A percentile compares a stretch with the other conserved stretches of the same genome.
These are phyloP conservation scores for Xestobium rufovillosum DNA, from an alignment of 2,888 invertebrate species.

Conservation along the genomic window DNA sequence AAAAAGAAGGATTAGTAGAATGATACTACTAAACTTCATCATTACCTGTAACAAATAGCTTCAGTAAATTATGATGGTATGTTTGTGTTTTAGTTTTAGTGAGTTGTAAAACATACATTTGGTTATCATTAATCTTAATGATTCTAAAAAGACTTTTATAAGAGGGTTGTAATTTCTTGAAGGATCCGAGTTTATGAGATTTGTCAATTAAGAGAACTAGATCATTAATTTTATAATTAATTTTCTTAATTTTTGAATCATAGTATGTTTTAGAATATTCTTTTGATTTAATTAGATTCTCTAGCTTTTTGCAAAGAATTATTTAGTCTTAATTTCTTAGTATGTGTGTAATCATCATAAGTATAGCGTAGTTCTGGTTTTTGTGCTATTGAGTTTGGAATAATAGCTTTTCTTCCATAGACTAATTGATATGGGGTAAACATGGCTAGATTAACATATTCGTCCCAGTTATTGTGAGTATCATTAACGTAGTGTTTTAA, in stretches of 20 bases:
- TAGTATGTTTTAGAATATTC: conserved; percentile 16
- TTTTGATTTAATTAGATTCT: not conserved
- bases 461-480: conserved; percentile 31
- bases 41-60: no score
- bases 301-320: not conserved
- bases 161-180: conserved; percentile 7
- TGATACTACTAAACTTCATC: no score
- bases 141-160: conserved; percentile 21
- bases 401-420: no score
- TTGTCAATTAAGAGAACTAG: conserved; percentile 3
- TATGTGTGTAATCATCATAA: conserved; percentile 3
- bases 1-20: no score
- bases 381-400: no score
- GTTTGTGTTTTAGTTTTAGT: no score
- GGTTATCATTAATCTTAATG: no score
- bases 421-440: no score
- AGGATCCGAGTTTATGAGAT: conserved; percentile 1
- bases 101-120: no score
- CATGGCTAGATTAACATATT: conserved; percentile 28
- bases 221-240: conserved; percentile 8
- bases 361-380: no score
- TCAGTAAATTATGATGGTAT: no score
- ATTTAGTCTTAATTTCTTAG: not conserved
- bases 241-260: conserved; percentile 8
- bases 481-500: conserved; percentile 30